These are phyloP conservation scores for Harlomillsia oculata DNA, from an alignment of 1,140 invertebrate species.

Conservation along the genomic window DNA sequence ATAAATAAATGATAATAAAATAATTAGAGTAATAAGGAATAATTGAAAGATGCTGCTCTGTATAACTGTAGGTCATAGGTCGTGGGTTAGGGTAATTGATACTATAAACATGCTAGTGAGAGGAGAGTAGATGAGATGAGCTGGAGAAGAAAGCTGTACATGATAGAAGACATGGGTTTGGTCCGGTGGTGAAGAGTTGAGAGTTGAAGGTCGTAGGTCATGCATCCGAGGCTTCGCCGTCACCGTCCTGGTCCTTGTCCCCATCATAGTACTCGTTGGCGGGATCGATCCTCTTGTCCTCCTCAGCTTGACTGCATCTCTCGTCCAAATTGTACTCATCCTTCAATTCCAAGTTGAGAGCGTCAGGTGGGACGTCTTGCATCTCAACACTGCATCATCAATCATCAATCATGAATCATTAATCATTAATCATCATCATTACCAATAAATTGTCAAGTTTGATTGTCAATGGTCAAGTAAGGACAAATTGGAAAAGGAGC, in stretches of 20 bases:
- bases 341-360: conserved; percentile 48
- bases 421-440: conserved; percentile 9
- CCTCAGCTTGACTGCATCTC: conserved; percentile 63
- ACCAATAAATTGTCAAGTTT: conserved; percentile 38
- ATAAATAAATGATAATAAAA: too few species aligned
- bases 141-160: too few species aligned
- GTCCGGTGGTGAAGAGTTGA: too few species aligned
- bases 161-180: too few species aligned
- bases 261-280: conserved; percentile 89
- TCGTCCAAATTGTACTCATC: conserved; percentile 65
- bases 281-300: conserved; percentile 74
- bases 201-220: too few species aligned
- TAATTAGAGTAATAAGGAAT: too few species aligned
- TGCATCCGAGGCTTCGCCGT: conserved; percentile 1
- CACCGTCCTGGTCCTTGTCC: conserved; percentile 53
- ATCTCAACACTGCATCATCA: conserved; percentile 73
- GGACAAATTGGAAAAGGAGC: neutral
- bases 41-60: too few species aligned
- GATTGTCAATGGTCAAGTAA: neutral
- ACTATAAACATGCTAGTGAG: too few species aligned
- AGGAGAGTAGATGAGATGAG: too few species aligned
- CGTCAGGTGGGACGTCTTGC: conserved; percentile 74
- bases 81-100: too few species aligned
- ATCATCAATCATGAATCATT: too few species aligned
- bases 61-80: too few species aligned